Evolutionary conservation across 2,113 vertebrate species (phyloP).

Genomic region (Athene noctua): DNA sequence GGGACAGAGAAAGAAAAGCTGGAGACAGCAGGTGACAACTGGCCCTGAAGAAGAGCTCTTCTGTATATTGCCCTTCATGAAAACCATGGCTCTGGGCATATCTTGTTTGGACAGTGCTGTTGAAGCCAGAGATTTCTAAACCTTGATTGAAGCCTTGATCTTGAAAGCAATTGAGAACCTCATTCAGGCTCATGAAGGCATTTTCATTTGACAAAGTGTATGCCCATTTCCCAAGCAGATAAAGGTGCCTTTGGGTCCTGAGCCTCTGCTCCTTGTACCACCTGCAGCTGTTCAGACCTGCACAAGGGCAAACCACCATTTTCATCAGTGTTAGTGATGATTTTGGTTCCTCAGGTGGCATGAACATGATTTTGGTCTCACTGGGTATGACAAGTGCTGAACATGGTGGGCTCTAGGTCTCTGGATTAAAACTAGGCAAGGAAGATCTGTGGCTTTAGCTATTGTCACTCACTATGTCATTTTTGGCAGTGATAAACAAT

Average conservation of each 20-base stretch:
- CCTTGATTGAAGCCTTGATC: not conserved
- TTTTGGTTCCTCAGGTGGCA: not conserved
- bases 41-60: not conserved
- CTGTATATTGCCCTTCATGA: too few species aligned
- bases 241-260: not conserved
- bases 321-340: not conserved
- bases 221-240: not conserved
- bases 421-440: not conserved
- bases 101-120: not conserved
- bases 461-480: not conserved
- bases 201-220: not conserved
- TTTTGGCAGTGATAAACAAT: not conserved
- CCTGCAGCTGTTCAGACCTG: not conserved
- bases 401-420: not conserved
- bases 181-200: not conserved
- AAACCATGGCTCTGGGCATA: not conserved
- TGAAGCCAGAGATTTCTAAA: not conserved
- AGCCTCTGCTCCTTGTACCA: not conserved
- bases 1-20: not conserved
- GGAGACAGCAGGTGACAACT: not conserved
- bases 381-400: not conserved
- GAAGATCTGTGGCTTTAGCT: not conserved
- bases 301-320: not conserved
- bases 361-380: not conserved
- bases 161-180: not conserved